Evolutionary conservation across 1,140 invertebrate species (phyloP).

Genomic region (Luehdorfia chinensis): DNA sequence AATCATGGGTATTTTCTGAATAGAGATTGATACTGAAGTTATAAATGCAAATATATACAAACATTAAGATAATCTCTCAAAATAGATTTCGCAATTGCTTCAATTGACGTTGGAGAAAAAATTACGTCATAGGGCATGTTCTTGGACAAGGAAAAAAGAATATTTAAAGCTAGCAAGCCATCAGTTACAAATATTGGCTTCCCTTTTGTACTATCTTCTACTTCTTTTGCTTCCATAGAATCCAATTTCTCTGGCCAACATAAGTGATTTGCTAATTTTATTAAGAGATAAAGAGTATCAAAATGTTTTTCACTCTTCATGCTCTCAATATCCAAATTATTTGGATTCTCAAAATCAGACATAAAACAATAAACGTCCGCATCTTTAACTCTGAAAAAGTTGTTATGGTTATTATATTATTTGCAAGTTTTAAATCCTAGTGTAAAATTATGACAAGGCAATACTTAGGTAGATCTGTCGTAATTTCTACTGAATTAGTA

Average conservation of each 20-base stretch:
- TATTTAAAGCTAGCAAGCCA: constrained; percentile 50
- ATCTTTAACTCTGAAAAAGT: constrained; percentile 44
- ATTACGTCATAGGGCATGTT: constrained; percentile 46
- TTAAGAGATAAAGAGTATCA: constrained; percentile 49
- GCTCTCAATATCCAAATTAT: constrained; percentile 33
- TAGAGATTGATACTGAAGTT: no score
- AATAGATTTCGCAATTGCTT: constrained; percentile 41
- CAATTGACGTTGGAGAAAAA: constrained; percentile 47
- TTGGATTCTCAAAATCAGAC: constrained; percentile 54
- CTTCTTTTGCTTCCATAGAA: constrained; percentile 12
- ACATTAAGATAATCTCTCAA: constrained; percentile 56
- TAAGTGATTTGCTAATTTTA: constrained; percentile 53
- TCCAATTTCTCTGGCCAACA: constrained; percentile 18
- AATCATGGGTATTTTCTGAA: no score
- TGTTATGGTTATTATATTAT: not conserved
- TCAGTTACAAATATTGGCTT: constrained; percentile 56
- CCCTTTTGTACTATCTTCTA: constrained; percentile 15
- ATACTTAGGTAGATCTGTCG: constrained; percentile 52
- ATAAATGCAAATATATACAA: no score
- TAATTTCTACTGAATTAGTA: constrained; percentile 40
- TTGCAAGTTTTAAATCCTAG: not conserved
- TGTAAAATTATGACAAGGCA: no score
- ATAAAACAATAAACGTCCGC: constrained; percentile 58
- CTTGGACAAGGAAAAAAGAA: constrained; percentile 43
- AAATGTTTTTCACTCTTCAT: constrained; percentile 37